Evolutionary conservation across 2,797 vertebrate genomes (phyloP), one percentile per base, ranked within the genome.

Genomic region (Percopsis omiscomaycus): DNA sequence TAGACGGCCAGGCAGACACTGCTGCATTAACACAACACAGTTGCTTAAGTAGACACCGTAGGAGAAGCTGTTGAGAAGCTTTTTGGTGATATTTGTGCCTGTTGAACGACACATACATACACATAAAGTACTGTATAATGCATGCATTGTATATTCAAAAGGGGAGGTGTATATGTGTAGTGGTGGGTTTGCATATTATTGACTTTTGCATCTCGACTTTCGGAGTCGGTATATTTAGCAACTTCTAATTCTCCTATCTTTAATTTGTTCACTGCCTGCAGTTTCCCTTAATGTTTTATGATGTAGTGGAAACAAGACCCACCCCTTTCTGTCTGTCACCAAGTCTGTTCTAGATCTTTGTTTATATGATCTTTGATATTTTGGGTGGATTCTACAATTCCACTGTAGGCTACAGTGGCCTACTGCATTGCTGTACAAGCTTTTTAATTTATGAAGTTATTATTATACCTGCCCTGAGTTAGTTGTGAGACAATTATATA

Each of bases 141-240:
- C 37, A 42, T 42, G 37, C 1, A 10, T 42, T 42, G 37, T 42
- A 42, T 42, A 8, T 6, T 42, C 37, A 42, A 42, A 42, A 42
- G 37, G 9, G 37, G 37, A 42, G 37, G 13, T 65, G 28, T 28
- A 62, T 42, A 42, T 42, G 22, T 22, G 22, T 22, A 22, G 49
- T 51, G 6, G 15, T 51, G 15, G 0, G 22, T 29, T 29, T 53
- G 55, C 66, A 74, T 74, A 79, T 66, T 28, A 37, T 37, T 50
- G 65, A 75, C 8, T 45, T 45, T 45, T 5, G 44, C 1, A 22
- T 22, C 22, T 22, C 22, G 22, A 22, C 22, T 22, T 22, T 22
- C 22, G 46, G 37, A 47, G 30, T n/a, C 32, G 3, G 8, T 64
- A 12, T 61, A 61, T 28, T 46, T 28, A n/a, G n/a, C n/a, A n/a